Conservation (phyloP, 2,113 vertebrate genomes). For the Neodontobutis hainanensis region DNA sequence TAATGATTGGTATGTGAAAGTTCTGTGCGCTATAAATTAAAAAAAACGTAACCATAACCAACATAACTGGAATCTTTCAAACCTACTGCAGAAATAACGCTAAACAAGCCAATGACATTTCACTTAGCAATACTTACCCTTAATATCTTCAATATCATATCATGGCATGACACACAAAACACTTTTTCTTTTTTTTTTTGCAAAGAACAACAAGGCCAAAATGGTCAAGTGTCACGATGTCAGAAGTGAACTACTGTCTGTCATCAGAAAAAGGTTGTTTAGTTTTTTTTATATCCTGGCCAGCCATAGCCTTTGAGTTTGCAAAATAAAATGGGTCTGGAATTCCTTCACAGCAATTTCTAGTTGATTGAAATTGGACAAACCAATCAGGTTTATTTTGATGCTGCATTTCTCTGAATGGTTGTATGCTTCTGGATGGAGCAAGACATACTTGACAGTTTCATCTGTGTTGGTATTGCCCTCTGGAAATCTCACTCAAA, state of each 20-base stretch:
- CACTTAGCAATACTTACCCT: constrained; percentile 23
- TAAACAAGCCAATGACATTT: constrained; percentile 24
- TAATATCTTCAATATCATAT: constrained; percentile 15
- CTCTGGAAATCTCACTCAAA: no score
- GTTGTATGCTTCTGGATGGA: no score
- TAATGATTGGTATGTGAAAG: constrained; percentile 21
- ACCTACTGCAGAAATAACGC: constrained; percentile 23
- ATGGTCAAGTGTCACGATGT: constrained; percentile 59
- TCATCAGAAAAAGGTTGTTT: constrained; percentile 42
- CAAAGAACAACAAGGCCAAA: constrained; percentile 62
- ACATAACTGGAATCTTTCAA: constrained; percentile 28
- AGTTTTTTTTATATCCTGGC: not conserved
- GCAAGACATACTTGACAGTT: no score
- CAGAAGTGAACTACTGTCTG: constrained; percentile 37
- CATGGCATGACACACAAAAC: constrained; percentile 44
- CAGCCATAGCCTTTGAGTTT: not conserved
- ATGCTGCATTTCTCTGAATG: no score
- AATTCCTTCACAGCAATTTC: not conserved
- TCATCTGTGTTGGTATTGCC: no score
- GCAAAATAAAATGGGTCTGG: not conserved
- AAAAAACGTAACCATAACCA: constrained; percentile 16
- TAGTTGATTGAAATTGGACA: not conserved
- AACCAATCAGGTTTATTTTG: no score
- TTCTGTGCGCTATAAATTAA: constrained; percentile 42
- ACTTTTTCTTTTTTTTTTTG: constrained; percentile 36